Evolutionary conservation across 1,140 invertebrate species (phyloP).

Genomic region (Papilio machaon): DNA sequence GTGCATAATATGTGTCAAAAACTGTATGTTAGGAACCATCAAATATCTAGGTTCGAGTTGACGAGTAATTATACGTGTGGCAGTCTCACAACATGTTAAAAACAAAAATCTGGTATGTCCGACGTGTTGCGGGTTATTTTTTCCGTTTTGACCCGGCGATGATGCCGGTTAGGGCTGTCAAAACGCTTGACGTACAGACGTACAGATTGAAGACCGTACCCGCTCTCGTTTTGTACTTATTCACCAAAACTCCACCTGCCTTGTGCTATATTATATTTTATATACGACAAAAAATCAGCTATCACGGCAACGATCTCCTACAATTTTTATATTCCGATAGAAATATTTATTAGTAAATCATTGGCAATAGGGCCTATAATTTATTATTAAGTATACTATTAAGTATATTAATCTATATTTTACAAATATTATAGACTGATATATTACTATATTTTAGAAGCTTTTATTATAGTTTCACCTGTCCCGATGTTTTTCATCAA

Average conservation of each 20-base stretch:
- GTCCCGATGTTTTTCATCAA: no score
- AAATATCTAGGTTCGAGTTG: conserved; percentile 20
- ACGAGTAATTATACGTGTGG: conserved; percentile 34
- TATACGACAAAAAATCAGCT: conserved; percentile 52
- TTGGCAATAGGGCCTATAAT: no score
- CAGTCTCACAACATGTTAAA: conserved; percentile 23
- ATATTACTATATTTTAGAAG: no score
- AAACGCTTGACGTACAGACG: conserved; percentile 73
- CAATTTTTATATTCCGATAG: background rate
- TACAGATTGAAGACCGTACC: conserved; percentile 76
- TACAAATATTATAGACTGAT: no score
- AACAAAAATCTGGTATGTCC: conserved; percentile 24
- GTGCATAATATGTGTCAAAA: background rate
- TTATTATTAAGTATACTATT: no score
- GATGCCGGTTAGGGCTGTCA: conserved; percentile 79
- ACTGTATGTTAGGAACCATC: background rate
- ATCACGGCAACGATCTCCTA: background rate
- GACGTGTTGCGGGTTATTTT: conserved; percentile 56
- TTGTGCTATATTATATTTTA: conserved; percentile 63
- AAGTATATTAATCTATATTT: no score
- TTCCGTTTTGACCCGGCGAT: conserved; percentile 60
- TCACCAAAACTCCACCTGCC: conserved; percentile 64
- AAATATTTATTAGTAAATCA: background rate
- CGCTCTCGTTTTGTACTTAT: conserved; percentile 71
- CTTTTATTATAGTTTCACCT: no score